Conservation (phyloP, 2,113 vertebrate genomes). For the Prionailurus bengalensis region DNA sequence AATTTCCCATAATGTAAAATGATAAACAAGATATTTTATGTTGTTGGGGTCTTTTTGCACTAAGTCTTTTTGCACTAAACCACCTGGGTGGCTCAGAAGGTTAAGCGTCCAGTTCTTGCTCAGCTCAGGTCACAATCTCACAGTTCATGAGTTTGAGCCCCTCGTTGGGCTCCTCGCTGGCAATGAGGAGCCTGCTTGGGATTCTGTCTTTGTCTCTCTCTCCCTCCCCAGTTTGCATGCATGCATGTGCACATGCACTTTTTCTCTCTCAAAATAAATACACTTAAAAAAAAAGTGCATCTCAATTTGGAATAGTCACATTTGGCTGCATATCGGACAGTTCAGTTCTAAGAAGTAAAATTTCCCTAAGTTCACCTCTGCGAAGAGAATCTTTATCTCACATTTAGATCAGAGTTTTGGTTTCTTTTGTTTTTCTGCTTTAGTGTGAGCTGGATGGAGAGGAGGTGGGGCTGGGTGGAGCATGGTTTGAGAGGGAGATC, state of each 20-base stretch:
- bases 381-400: neutral
- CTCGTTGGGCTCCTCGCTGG: too few species aligned
- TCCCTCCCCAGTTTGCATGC: too few species aligned
- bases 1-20: neutral
- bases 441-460: neutral
- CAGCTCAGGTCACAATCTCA: too few species aligned
- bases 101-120: too few species aligned
- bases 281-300: neutral
- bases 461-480: neutral
- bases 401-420: neutral
- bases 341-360: neutral
- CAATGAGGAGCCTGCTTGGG: too few species aligned
- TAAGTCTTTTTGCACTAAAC: neutral
- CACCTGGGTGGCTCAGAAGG: neutral
- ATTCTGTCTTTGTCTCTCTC: too few species aligned
- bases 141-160: too few species aligned
- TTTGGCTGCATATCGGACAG: neutral
- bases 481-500: neutral
- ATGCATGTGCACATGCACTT: too few species aligned
- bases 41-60: neutral
- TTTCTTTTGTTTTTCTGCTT: slow-evolving; percentile 69
- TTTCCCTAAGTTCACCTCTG: neutral
- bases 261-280: too few species aligned
- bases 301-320: neutral
- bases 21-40: neutral